Base-by-base conservation (phyloP, 2,113 vertebrate species). In the Pachyramphus minor region DNA sequence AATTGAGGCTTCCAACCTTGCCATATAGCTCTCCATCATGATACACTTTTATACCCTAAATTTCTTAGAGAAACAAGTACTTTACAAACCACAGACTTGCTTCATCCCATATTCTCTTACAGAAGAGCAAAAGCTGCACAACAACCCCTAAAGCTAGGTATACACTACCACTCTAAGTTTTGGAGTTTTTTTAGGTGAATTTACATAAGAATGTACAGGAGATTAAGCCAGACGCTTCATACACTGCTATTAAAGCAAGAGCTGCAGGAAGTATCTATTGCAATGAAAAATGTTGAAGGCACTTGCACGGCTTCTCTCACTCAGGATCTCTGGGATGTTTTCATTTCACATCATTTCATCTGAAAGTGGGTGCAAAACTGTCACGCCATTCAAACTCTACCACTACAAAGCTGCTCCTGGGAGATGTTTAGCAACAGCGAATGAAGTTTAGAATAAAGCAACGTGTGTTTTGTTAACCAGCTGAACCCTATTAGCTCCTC, bases 201-300 rank as follows among this genome's bases (percentile, higher is more conserved):
- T 73, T 87, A 59, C 47, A 47, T 92, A 11, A 92, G 66, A 94
- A 73, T 4, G 17, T 58, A 56, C 19, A 88, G 62, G 47, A 77
- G 56, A 89, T 90, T 93, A 89, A 90, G n/a, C 12, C 55, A 86
- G 55, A 84, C 18, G 73, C 33, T 90, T 91, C 25, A 23, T n/a
- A 59, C 18, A 80, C 21, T 84, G 75, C 55, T 27, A 60, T 37
- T 73, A 72, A 77, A 94, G 72, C 37, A 63, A 79, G 39, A 94
- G 75, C 39, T 83, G 78, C 88, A 85, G 74, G 58, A 18, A 86
- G 30, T 35, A 67, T 25, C 72, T 64, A 64, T 4, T 75, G 74
- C 47, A 93, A 84, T 64, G 73, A 93, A 90, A 96, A 94, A 72
- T 1, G 49, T 68, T 92, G 58, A 82, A 89, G 49, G 83, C 80